Evolutionary conservation across 2,888 invertebrate genomes (phyloP), one percentile per base, ranked within the genome.

Genomic region (Meloe dianella): DNA sequence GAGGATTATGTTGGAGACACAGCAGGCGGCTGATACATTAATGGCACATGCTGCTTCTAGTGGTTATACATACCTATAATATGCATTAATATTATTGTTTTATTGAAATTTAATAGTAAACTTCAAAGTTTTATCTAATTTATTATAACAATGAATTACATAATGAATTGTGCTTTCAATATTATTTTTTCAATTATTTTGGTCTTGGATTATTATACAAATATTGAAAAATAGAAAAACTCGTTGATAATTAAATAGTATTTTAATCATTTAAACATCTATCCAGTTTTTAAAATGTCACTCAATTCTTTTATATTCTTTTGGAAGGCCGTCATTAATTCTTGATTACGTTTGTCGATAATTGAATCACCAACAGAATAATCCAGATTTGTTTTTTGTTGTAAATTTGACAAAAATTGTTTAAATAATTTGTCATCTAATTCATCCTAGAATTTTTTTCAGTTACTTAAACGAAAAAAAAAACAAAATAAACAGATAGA

Each of bases 11-110:
- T 85, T 98, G 71, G 97, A 97, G 85, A 93, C 95, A 10, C 89
- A 92, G 79, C 96, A 96, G 83, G 96, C 96, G 12, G 94, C 96
- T 10, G 91, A 94, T 78, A 93, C 94, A 0, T 86, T 98, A 30
- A 87, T 97, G 81, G 94, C 97, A 0, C 94, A 96, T 81, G 96
- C 96, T 5, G 91, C 93, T 0, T 92, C 95, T 1, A 88, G 91
- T 73, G 91, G 90, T 29, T 84, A 92, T 63, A 80, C 85, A 76
- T 86, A 86, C 80, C 73, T 80, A 67, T 80, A 79, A 75, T 14
- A 51, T 24, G 4, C 61, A 51, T 62, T 60, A 41, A 6, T 41
- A 24, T 14, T 41, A n/a, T 60, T 60, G 17, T 24, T 61, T 32
- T 47, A 57, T 30, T 20, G 57, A 60, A 56, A 60, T 63, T 57